Base-by-base conservation (phyloP, 2,113 vertebrate species). In the Asarcornis scutulata region DNA sequence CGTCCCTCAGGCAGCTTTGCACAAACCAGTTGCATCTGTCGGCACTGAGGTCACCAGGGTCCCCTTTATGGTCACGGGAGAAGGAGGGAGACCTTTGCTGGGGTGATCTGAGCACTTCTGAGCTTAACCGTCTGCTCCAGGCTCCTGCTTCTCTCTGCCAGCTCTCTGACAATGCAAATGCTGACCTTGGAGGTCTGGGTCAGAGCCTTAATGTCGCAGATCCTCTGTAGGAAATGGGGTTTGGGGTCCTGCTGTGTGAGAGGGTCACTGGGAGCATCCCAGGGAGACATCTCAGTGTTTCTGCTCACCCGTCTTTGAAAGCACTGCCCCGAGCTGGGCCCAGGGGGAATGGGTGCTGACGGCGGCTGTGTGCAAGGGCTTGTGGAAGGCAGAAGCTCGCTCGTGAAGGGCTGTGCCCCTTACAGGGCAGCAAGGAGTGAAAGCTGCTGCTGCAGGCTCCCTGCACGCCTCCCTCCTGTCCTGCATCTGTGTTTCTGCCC, bases 401-500 rank as follows among this genome's bases (percentile, higher is more conserved):
- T 32, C 17, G 17, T 32, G 31, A 32, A 32, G 56, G 56, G 17
- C 56, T 6, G 17, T 31, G 31, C 29, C 29, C 55, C 55, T 58
- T 58, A 14, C 22, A 38, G 78, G 20, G 73, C 78, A 72, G 68
- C 58, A 62, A 48, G 85, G 29, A n/a, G 26, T 4, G 38, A 72
- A 40, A 83, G 59, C 32, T 50, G 69, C 69, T 32, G 42, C 64
- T 81, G 78, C 44, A 2, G 34, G 1, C 58, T 53, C 27, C 31
- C 44, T 31, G 63, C 68, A 60, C 55, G 25, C 1, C 36, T 10
- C 7, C n/a, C 46, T 44, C 40, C 60, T 59, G 12, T 53, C 58
- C 5, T 63, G 58, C 4, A 22, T 0, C 2, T 8, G 21, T 8
- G 21, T 5, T 5, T 9, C 17, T 25, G 14, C 74, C 53, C 40